Evolutionary conservation across 1,140 invertebrate genomes (phyloP), one percentile per base, ranked within the genome.

Genomic region (Leguminivora glycinivorella): DNA sequence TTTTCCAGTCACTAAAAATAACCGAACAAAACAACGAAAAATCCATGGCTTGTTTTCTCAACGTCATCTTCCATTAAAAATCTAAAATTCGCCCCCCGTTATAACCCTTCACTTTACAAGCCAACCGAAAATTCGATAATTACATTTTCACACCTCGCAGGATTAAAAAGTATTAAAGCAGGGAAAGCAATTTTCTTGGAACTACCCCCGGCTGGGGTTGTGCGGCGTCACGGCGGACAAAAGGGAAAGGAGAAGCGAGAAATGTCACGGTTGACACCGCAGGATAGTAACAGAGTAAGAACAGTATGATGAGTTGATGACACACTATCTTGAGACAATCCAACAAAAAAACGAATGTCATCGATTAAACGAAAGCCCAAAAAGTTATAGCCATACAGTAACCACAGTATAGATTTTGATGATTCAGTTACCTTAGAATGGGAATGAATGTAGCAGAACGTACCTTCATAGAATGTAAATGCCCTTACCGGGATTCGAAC

Each of bases 81-180:
- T 38, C 34, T 38, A 38, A 14, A 12, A 9, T 38, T 38, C 12
- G 10, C 34, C 34, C n/a, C 43, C 43, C 43, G 14, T 47, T 12
- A 1, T 12, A 47, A 47, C 43, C 43, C 43, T 47, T 47, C n/a
- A 17, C n/a, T 17, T 47, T 47, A 4, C n/a, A 47, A 47, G n/a
- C 5, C 43, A 19, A 47, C 43, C 43, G 43, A 47, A 47, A 47
- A 47, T 47, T 47, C 43, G n/a, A 47, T 47, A 47, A 47, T 47
- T 47, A 7, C 43, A 47, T 47, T 26, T 60, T 26, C 34, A 38
- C 56, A 26, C 25, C 56, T 29, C 14, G 56, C 56, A 60, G 25
- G 56, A 56, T 56, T 56, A 56, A 60, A 60, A 60, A 60, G 26
- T 60, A 56, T 56, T 26, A n/a, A 60, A 60, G 29, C 22, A 26